Percentiles rank a stretch among this genome's conserved stretches.
Evolutionary conservation across 2,113 vertebrate genomes (phyloP).

Genomic region (Sylvia atricapilla): DNA sequence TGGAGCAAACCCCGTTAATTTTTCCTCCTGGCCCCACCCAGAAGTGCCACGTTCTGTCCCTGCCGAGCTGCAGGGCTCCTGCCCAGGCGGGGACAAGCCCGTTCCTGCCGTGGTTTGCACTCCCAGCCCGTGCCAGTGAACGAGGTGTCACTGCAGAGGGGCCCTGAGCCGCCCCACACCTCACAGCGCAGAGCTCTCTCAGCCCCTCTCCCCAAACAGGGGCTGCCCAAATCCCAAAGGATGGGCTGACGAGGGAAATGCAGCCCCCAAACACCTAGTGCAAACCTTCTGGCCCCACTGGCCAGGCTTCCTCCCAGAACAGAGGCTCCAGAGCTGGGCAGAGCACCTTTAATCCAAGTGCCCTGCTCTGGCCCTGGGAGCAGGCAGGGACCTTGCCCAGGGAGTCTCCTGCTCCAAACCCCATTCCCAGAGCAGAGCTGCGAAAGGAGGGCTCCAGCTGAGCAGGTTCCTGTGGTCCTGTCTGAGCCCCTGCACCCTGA

Average conservation of each 20-base stretch:
- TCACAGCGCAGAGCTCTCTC: background rate
- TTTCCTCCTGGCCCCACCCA: background rate
- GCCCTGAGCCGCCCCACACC: background rate
- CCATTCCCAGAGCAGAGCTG: background rate
- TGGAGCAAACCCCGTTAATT: fast-evolving
- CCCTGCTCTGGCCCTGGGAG: background rate
- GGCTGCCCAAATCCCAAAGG: background rate
- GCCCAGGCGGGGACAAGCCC: background rate
- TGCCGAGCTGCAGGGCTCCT: background rate
- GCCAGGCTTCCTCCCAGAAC: background rate
- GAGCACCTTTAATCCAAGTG: background rate
- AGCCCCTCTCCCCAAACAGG: background rate
- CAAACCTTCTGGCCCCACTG: background rate
- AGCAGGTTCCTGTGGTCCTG: background rate
- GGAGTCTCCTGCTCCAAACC: background rate
- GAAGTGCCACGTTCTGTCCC: fast-evolving
- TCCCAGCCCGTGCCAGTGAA: background rate
- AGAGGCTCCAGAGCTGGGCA: background rate
- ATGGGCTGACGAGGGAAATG: background rate
- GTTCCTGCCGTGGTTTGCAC: background rate
- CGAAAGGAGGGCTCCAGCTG: background rate
- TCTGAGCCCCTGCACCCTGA: background rate
- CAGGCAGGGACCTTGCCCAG: background rate
- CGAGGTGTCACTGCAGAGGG: background rate
- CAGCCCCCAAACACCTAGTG: background rate